Percentiles rank a stretch among this genome's conserved stretches.
Evolutionary conservation across 2,113 vertebrate species (phyloP).

Genomic region (Lycocorax pyrrhopterus): DNA sequence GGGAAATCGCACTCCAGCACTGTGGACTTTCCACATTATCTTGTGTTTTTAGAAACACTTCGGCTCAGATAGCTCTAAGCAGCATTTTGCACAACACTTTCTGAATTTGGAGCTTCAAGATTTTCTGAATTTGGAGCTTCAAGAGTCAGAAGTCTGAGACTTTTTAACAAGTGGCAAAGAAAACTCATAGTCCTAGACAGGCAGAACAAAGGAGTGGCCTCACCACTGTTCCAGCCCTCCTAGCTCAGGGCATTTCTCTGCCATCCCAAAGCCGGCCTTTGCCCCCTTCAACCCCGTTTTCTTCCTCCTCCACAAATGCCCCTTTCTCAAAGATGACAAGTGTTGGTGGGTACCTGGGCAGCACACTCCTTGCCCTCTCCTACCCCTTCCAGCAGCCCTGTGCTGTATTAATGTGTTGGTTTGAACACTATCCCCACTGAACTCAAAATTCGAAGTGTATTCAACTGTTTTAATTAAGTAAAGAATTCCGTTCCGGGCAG

Average conservation of each 20-base stretch:
- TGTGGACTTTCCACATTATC: neutral
- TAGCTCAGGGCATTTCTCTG: neutral
- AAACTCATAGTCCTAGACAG: neutral
- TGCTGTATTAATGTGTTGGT: neutral
- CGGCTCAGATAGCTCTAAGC: neutral
- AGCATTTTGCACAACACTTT: neutral
- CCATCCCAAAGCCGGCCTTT: neutral
- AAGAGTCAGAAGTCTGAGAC: neutral
- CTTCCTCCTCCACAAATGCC: neutral
- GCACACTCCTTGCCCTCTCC: neutral
- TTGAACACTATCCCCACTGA: neutral
- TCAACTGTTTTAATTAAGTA: neutral
- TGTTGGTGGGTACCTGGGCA: neutral
- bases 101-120: neutral
- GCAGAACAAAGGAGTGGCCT: neutral
- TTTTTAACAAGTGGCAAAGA: neutral
- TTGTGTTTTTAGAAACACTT: neutral
- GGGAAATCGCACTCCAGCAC: neutral
- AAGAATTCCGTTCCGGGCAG: neutral
- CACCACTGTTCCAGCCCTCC: neutral
- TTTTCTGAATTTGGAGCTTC: neutral
- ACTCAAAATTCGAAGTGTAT: neutral
- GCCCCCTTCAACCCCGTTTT: fast-evolving
- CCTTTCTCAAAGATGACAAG: neutral
- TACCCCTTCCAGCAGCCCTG: neutral